A percentile compares a stretch with the other conserved stretches of the same genome.
Conservation (phyloP, 2,113 vertebrate species). For the Steatornis caripensis region DNA sequence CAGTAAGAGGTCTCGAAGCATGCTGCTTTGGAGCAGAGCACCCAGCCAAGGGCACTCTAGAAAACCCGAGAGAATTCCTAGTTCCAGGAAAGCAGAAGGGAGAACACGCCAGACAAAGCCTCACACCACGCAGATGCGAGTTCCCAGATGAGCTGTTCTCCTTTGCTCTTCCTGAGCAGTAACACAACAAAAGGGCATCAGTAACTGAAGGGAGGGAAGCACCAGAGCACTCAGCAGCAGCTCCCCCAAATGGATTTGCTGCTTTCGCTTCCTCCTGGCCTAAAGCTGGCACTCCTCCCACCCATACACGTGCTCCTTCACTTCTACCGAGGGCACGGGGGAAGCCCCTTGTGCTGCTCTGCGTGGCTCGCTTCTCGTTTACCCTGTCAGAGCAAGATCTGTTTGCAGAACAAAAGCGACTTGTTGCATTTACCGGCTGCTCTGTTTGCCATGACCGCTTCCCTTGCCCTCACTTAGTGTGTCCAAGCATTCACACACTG, state of each 20-base stretch:
- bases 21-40: neutral
- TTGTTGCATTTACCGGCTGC: neutral
- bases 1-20: neutral
- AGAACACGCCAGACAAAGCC: neutral
- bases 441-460: neutral
- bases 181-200: neutral
- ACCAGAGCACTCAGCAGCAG: neutral
- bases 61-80: neutral
- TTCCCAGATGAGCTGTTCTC: neutral
- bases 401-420: neutral
- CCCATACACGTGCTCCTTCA: fast-evolving
- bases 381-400: neutral
- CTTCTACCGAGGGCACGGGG: neutral
- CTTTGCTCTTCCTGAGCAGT: neutral
- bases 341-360: neutral
- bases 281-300: neutral
- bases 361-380: neutral
- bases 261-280: neutral
- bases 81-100: neutral
- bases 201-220: neutral
- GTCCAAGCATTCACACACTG: fast-evolving
- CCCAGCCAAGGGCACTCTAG: neutral
- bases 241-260: neutral
- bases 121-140: neutral
- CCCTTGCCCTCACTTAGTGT: neutral